Evolutionary conservation across 1,140 invertebrate species (phyloP), one percentile per base, ranked within the genome.

Genomic region (Orius insidiosus): DNA sequence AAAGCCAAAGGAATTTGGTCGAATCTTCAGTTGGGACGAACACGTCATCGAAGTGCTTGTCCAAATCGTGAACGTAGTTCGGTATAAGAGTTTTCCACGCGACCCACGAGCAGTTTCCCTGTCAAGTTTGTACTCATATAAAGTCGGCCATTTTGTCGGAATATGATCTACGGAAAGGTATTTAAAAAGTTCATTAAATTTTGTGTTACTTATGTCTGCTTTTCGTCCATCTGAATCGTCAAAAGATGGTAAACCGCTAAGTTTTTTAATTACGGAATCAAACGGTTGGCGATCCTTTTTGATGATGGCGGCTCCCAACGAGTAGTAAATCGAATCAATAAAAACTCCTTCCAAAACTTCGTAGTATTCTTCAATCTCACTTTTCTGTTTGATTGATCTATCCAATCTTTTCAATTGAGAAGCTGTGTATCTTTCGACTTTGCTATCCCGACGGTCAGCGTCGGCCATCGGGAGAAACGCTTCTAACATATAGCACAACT

Each of bases 1-100:
- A 68, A 9, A 85, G 67, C 73, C 84, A 87, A 0, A 73, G 79
- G 1, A 79, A 75, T 40, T 80, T 67, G 5, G 85, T 66, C 0
- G 86, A 90, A 57, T 93, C 87, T 1, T 85, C 70, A 0, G 87
- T 94, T 0, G 86, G 87, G 2, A 94, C 86, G 9, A 93, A 64
- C 55, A 92, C 88, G 43, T 88, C 75, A n/a, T 74, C 77, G 58
- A 85, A 89, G 54, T 72, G 74, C 53, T 71, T 71, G 1, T 64
- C 55, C 1, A 69, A 64, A 53, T 85, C 71, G 57, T 92, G 85
- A 0, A 72, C 54, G 57, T 92, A 92, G 7, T 67, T 58, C 0
- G 76, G 75, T 4, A 92, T 75, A 15, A 85, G 56, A 64, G 73
- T 75, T 49, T 75, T 72, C 85, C 86, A 92, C 5, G 85, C 77